A percentile compares a stretch with the other conserved stretches of the same genome.
These are phyloP conservation scores for Anthoptus insignis DNA, from an alignment of 2,888 invertebrate genomes.

Conservation along the genomic window DNA sequence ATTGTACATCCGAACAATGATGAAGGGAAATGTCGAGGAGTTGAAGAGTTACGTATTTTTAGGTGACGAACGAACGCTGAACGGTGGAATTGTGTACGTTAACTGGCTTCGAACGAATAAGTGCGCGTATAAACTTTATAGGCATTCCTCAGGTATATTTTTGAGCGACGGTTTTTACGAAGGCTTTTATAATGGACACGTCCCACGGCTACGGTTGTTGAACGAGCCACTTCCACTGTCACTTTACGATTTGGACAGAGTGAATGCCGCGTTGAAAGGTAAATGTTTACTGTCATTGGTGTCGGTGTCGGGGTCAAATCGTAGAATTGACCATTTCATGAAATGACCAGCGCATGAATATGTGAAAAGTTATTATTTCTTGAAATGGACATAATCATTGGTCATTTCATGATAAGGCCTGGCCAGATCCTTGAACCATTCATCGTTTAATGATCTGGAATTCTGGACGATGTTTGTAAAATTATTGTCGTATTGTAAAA, in stretches of 20 bases:
- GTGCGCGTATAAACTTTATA: constrained; percentile 80
- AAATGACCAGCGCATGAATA: no score
- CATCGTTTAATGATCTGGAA: no score
- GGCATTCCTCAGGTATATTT: constrained; percentile 83
- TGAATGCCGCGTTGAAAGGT: constrained; percentile 84
- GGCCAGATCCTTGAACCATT: no score
- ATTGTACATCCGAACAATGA: constrained; percentile 76
- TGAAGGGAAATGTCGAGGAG: constrained; percentile 79
- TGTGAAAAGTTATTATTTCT: no score
- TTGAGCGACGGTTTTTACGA: constrained; percentile 79
- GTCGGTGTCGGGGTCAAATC: no score
- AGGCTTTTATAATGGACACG: constrained; percentile 65
- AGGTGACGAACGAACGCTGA: constrained; percentile 75
- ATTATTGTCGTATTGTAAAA: no score
- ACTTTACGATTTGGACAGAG: constrained; percentile 83
- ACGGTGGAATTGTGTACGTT: constrained; percentile 80
- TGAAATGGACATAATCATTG: no score
- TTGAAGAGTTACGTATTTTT: constrained; percentile 74
- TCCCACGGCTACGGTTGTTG: constrained; percentile 74
- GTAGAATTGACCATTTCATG: no score
- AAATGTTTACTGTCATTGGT: constrained; percentile 75
- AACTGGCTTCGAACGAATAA: constrained; percentile 81
- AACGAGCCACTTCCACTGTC: constrained; percentile 83
- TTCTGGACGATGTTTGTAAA: no score
- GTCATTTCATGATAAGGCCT: no score